These are phyloP conservation scores for Calosoma granatense DNA, from an alignment of 1,140 invertebrate species.

Conservation along the genomic window DNA sequence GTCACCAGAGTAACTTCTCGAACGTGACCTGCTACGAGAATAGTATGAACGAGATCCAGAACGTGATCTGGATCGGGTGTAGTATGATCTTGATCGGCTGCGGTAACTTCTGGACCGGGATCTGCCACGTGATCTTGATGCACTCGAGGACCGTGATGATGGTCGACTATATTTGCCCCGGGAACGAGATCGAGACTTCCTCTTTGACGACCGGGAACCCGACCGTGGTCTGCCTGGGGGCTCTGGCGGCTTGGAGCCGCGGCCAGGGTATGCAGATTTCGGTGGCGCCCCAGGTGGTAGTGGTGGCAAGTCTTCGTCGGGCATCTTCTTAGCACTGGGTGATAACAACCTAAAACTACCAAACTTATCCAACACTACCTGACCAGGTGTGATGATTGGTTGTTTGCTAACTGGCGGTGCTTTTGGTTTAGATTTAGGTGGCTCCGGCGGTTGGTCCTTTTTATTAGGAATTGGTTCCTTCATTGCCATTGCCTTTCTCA, in stretches of 20 bases:
- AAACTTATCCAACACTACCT: conserved; percentile 53
- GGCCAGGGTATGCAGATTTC: conserved; percentile 28
- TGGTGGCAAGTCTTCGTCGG: conserved; percentile 19
- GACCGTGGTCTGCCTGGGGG: conserved; percentile 30
- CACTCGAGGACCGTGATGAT: conserved; percentile 23
- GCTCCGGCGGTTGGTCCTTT: conserved; percentile 29
- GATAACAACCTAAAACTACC: conserved; percentile 47
- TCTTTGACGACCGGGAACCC: conserved; percentile 25
- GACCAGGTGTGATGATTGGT: conserved; percentile 28
- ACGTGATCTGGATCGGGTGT: conserved; percentile 35
- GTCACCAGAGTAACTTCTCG: conserved; percentile 52
- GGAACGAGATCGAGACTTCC: conserved; percentile 27
- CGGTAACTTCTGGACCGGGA: conserved; percentile 32
- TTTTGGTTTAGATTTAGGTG: conserved; percentile 21
- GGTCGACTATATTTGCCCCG: conserved; percentile 24
- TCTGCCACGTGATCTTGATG: conserved; percentile 21
- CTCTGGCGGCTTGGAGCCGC: conserved; percentile 36
- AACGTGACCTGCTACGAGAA: conserved; percentile 49
- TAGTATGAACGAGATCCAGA: conserved; percentile 42
- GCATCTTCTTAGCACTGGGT: conserved; percentile 38
- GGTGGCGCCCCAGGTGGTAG: conserved; percentile 25
- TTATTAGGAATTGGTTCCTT: conserved; percentile 40
- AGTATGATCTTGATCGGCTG: conserved; percentile 33
- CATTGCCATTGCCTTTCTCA: conserved; percentile 45
- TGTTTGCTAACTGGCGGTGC: conserved; percentile 28